Evolutionary conservation across 2,113 vertebrate genomes (phyloP), one percentile per base, ranked within the genome.

Genomic region (Ictalurus furcatus): DNA sequence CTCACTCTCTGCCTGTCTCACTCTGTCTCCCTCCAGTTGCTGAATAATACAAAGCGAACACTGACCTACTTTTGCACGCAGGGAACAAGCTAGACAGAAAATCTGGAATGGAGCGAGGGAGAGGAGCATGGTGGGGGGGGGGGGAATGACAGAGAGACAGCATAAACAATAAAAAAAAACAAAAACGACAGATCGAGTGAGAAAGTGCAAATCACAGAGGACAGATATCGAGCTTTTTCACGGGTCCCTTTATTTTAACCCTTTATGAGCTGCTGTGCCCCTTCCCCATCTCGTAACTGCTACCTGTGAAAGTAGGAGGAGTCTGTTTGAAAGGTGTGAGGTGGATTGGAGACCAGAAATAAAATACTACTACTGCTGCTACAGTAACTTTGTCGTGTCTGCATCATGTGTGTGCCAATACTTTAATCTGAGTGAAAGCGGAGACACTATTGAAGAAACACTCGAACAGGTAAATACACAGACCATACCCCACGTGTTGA

Each of bases 41-140:
- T 97, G 96, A 97, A 97, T 97, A 97, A 97, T 94, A 97, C 96
- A 97, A 98, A 97, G 96, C 97, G 97, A 97, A 97, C 96, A 95
- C 90, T 98, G 98, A 98, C 98, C 98, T 98, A 99, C 95, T 99
- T 97, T 97, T 94, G 94, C 93, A 92, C 92, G 95, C 92, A 93
- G 95, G 96, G 95, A 95, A 96, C 96, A 97, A 94, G 96, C 95
- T 94, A 90, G 92, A 95, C 93, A 91, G 90, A 97, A 97, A 96
- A 96, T 92, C 92, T 92, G 97, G 96, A 96, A 91, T 93, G 95
- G 96, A 96, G 8, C 19, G 0, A 9, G 0, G 25, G 14, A 21
- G 59, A n/a, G 48, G 94, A 92, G 48, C 37, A 40, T 40, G 40
- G 4, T 40, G 40, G 40, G 2, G 40, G 40, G 4, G 40, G 40